These are phyloP conservation scores for Brenthis ino DNA, from an alignment of 2,888 invertebrate genomes.

Conservation along the genomic window DNA sequence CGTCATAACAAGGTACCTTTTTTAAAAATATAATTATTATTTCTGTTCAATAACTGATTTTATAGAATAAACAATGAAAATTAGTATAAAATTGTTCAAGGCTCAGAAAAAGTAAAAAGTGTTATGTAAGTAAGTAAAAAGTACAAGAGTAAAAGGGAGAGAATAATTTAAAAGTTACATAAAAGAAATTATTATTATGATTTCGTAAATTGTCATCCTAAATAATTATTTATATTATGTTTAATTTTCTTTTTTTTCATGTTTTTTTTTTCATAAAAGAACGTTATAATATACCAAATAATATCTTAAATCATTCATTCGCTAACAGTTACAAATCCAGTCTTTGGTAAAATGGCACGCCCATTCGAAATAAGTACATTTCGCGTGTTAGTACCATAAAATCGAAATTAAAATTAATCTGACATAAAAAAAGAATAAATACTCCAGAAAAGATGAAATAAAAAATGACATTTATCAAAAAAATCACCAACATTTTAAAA, in stretches of 20 bases:
- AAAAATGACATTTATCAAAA: background rate
- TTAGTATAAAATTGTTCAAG: background rate
- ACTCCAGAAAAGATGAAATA: slow-evolving; percentile 1
- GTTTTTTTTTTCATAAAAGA: no score
- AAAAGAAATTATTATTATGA: background rate
- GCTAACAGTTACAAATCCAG: slow-evolving; percentile 46
- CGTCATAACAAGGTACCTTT: background rate
- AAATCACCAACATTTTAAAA: background rate
- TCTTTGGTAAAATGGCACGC: slow-evolving; percentile 55
- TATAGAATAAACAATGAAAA: background rate
- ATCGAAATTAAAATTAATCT: slow-evolving; percentile 31
- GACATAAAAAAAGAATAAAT: background rate
- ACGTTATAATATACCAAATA: background rate
- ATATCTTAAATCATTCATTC: slow-evolving; percentile 1
- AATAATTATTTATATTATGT: no score
- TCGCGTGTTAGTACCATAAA: slow-evolving; percentile 9
- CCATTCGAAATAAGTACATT: slow-evolving; percentile 2
- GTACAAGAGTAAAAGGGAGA: no score
- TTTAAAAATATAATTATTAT: background rate
- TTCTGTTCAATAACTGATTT: background rate
- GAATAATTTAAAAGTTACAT: no score
- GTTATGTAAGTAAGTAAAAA: no score
- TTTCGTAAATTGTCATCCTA: no score
- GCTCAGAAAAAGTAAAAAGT: background rate
- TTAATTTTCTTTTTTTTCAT: no score